Evolutionary conservation across 2,888 invertebrate genomes (phyloP).

Genomic region (Schrankia costaestrigalis): DNA sequence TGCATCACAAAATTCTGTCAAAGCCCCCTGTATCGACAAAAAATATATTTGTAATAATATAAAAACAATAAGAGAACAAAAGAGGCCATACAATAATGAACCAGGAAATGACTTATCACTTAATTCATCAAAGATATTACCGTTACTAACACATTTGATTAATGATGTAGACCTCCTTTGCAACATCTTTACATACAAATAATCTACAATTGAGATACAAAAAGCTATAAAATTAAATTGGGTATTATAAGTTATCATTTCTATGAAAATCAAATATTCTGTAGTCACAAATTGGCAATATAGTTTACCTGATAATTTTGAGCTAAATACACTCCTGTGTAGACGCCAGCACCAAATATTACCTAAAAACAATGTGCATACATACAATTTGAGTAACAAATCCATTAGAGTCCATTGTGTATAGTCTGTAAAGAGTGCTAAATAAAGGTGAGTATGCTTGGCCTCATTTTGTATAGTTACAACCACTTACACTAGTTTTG

Average conservation of each 20-base stretch:
- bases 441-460: not conserved
- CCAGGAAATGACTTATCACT: constrained; percentile 21
- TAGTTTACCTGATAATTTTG: constrained; percentile 75
- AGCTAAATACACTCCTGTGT: constrained; percentile 86
- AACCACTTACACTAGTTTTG: constrained; percentile 28
- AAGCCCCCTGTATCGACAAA: constrained; percentile 56
- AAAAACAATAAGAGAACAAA: constrained; percentile 33
- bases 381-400: not conserved
- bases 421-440: not conserved
- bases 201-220: not conserved
- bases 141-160: no score
- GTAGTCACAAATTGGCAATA: not conserved
- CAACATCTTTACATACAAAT: not conserved
- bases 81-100: constrained; percentile 41
- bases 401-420: not conserved
- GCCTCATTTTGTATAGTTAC: not conserved
- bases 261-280: no score
- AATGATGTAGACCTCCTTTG: no score
- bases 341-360: constrained; percentile 85
- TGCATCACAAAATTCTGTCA: constrained; percentile 53
- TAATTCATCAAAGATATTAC: no score
- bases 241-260: constrained; percentile 2
- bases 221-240: not conserved
- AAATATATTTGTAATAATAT: constrained; percentile 16
- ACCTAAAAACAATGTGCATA: constrained; percentile 74